Percentiles rank a stretch among this genome's conserved stretches.
Evolutionary conservation across 2,113 vertebrate genomes (phyloP).

Genomic region (Leptosomus discolor): DNA sequence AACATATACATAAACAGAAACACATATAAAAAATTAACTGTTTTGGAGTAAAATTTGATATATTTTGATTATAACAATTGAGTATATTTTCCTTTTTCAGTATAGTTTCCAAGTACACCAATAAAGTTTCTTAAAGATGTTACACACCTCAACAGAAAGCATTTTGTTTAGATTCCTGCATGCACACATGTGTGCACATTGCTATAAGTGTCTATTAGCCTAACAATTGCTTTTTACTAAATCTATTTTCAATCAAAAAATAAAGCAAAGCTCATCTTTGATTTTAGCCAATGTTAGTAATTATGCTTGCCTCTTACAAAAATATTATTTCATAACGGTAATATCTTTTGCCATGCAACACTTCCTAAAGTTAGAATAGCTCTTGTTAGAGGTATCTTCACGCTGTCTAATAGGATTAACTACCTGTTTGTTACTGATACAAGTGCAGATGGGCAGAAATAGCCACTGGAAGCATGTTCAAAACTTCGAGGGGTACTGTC

Average conservation of each 20-base stretch:
- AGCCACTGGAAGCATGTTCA: slow-evolving; percentile 80
- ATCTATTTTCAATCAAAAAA: slow-evolving; percentile 24
- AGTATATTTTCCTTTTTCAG: background rate
- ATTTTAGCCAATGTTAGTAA: slow-evolving; percentile 43
- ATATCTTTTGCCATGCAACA: slow-evolving; percentile 9
- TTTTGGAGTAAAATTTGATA: background rate
- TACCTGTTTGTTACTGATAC: slow-evolving; percentile 90
- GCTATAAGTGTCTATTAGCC: background rate
- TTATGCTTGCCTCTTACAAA: background rate
- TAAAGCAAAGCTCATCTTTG: background rate
- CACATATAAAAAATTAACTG: background rate
- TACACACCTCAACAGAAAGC: background rate
- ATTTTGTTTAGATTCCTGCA: background rate
- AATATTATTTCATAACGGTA: background rate
- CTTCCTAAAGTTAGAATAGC: slow-evolving; percentile 21
- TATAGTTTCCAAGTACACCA: background rate
- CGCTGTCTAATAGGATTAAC: slow-evolving; percentile 24
- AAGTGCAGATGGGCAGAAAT: slow-evolving; percentile 87
- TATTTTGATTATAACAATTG: background rate
- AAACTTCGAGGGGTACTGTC: slow-evolving; percentile 81
- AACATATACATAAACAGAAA: background rate
- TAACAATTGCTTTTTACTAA: background rate
- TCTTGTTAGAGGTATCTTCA: slow-evolving; percentile 37
- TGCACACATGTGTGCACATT: background rate
- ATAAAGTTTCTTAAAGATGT: background rate